Conservation (phyloP, 2,888 invertebrate genomes). For the Sclerodermus sp. region DNA sequence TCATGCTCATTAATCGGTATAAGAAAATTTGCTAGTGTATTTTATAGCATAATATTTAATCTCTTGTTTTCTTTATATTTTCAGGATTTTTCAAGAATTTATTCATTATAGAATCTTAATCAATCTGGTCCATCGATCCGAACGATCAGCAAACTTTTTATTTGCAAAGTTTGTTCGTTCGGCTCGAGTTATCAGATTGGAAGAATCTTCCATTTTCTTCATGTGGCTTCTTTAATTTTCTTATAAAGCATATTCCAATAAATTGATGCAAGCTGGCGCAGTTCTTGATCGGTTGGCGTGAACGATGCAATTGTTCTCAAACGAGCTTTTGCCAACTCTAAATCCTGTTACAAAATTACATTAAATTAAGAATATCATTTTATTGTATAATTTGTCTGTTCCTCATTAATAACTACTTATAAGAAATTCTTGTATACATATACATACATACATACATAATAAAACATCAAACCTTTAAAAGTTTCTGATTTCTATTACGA, state of each 20-base stretch:
- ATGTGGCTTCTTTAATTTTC: background rate
- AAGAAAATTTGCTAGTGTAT: too few relatives aligned
- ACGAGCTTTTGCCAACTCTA: slow-evolving; percentile 45
- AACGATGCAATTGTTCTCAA: slow-evolving; percentile 47
- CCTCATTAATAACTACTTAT: too few relatives aligned
- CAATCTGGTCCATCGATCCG: slow-evolving; percentile 53
- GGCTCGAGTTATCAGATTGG: slow-evolving; percentile 56
- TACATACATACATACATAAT: too few relatives aligned
- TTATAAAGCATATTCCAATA: slow-evolving; percentile 35
- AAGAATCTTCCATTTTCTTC: background rate
- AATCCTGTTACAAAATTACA: slow-evolving; percentile 31
- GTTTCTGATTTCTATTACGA: slow-evolving; percentile 37
- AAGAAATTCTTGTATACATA: too few relatives aligned
- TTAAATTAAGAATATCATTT: background rate
- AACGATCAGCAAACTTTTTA: slow-evolving; percentile 56
- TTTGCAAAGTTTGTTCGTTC: slow-evolving; percentile 56
- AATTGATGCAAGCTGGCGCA: slow-evolving; percentile 34
- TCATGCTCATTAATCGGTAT: too few relatives aligned
- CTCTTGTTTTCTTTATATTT: slow-evolving; percentile 2
- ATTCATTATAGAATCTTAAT: slow-evolving; percentile 5
- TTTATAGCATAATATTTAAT: too few relatives aligned
- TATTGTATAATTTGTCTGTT: too few relatives aligned
- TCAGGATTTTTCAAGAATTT: slow-evolving; percentile 2
- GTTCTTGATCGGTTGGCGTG: slow-evolving; percentile 49
- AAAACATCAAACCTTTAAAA: slow-evolving; percentile 41